A percentile compares a stretch with the other conserved stretches of the same genome.
Conservation (phyloP, 2,888 invertebrate species). For the Idaea biselata region DNA sequence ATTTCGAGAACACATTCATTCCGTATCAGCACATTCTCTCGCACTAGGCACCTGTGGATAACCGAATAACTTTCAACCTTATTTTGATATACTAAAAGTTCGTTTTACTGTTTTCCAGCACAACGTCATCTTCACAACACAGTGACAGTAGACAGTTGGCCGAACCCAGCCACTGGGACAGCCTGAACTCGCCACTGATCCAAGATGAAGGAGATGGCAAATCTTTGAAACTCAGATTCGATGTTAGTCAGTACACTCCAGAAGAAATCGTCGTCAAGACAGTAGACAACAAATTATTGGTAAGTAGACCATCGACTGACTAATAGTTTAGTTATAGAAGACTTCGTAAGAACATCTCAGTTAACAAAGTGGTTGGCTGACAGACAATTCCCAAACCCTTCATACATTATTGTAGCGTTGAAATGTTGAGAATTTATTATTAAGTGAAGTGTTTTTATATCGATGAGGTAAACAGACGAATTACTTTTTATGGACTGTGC, state of each 20-base stretch:
- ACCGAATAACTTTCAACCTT: conserved; percentile 5
- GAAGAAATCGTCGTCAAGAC: conserved; percentile 99
- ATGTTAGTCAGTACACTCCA: conserved; percentile 97
- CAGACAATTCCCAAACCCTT: neutral
- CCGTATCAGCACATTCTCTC: neutral
- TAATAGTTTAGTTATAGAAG: too few species aligned
- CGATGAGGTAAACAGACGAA: conserved; percentile 7
- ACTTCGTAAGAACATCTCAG: neutral
- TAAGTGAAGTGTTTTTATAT: neutral
- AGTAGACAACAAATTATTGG: conserved; percentile 97
- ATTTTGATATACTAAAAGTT: conserved; percentile 11
- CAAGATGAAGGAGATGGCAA: conserved; percentile 97
- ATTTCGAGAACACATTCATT: neutral
- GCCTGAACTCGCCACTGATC: conserved; percentile 94
- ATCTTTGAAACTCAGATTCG: conserved; percentile 96
- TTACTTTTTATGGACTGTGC: conserved; percentile 7
- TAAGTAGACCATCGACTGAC: conserved; percentile 52
- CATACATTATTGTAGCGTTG: neutral
- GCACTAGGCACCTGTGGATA: neutral
- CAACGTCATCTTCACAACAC: conserved; percentile 83
- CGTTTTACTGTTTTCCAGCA: conserved; percentile 68
- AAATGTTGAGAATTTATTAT: neutral
- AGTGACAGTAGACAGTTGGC: conserved; percentile 82
- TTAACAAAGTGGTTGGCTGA: neutral
- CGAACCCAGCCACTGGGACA: conserved; percentile 88